phyloP scores from a whole-genome alignment of 2,113 vertebrate genomes.

The Grammomys dolichurus region DNA sequence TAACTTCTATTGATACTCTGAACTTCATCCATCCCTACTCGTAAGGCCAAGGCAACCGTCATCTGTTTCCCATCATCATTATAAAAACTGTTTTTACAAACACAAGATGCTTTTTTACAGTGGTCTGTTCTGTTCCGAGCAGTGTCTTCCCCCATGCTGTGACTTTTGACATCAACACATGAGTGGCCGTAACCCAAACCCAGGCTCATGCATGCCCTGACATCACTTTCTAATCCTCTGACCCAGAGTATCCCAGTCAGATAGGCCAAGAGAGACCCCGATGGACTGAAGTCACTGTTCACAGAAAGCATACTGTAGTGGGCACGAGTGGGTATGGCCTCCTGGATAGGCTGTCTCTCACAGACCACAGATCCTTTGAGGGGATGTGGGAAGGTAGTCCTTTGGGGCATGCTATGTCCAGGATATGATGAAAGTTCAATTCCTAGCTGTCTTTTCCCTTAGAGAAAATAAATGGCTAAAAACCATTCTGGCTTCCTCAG shows the following conservation, averaged over 20 bases:
- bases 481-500: not conserved
- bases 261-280: not conserved
- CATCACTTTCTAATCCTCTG: rapidly evolving
- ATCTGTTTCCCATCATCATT: not conserved
- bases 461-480: constrained; percentile 3
- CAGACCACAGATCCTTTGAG: not conserved
- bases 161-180: not conserved
- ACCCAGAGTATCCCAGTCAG: not conserved
- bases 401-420: not conserved
- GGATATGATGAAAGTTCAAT: not conserved
- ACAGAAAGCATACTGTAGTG: not conserved
- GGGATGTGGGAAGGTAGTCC: not conserved
- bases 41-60: not conserved
- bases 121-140: not conserved
- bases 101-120: not conserved
- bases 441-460: constrained; percentile 20
- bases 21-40: not conserved
- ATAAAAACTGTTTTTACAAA: not conserved
- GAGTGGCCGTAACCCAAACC: not conserved
- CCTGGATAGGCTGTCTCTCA: not conserved
- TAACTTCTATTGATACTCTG: not conserved
- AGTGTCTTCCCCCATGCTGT: not conserved
- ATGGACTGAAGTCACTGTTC: not conserved
- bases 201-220: not conserved
- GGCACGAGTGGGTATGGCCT: too few species aligned